A percentile compares a stretch with the other conserved stretches of the same genome.
These are phyloP conservation scores for Oscheius sp. DNA, from an alignment of 2,888 invertebrate species.

Conservation along the genomic window DNA sequence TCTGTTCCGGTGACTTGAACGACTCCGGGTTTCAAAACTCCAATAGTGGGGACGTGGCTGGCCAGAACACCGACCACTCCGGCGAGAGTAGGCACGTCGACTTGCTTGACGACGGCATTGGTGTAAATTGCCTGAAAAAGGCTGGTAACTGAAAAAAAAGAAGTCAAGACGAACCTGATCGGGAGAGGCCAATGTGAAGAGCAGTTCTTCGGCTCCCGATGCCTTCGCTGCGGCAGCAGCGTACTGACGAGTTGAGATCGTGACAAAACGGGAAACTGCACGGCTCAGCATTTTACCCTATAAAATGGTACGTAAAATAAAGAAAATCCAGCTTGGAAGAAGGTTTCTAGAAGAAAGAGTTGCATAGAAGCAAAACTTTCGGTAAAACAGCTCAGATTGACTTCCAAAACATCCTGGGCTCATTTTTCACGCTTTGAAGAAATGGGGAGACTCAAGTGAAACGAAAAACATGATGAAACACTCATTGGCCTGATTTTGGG, in stretches of 20 bases:
- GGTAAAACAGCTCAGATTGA: too few species aligned
- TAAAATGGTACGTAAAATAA: neutral
- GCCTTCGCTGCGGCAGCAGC: conserved; percentile 57
- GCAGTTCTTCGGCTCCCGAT: conserved; percentile 60
- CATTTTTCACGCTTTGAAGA: too few species aligned
- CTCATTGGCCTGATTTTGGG: too few species aligned
- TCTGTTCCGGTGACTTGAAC: conserved; percentile 67
- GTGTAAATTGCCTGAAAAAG: conserved; percentile 65
- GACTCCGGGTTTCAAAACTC: conserved; percentile 72
- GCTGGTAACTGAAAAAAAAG: neutral
- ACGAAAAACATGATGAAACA: too few species aligned
- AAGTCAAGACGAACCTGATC: conserved; percentile 49
- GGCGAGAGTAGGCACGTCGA: conserved; percentile 72
- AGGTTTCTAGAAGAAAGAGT: neutral
- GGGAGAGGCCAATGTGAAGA: conserved; percentile 69
- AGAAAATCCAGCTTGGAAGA: neutral
- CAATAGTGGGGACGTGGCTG: conserved; percentile 72
- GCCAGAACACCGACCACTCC: conserved; percentile 72
- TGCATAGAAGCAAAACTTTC: neutral
- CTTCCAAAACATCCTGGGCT: too few species aligned
- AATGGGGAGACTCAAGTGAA: too few species aligned
- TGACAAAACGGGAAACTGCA: conserved; percentile 53
- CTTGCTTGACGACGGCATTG: conserved; percentile 69
- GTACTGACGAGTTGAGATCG: conserved; percentile 53
- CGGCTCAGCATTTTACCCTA: conserved; percentile 53